These are phyloP conservation scores for Porites rus DNA, from an alignment of 92 coral and sea anemone genomes.

Conservation along the genomic window DNA sequence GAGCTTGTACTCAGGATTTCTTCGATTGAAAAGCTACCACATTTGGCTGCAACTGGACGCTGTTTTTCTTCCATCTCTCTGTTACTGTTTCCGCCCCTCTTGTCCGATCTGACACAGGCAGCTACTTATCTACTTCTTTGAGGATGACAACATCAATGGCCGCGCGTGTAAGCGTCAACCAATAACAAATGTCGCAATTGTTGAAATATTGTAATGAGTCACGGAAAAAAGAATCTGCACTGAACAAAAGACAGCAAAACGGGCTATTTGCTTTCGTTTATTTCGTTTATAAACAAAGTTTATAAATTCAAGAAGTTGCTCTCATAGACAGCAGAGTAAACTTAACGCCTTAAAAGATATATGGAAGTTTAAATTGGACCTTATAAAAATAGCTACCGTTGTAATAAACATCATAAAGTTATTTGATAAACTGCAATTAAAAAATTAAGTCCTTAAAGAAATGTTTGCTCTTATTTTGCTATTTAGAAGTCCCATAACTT, in stretches of 20 bases:
- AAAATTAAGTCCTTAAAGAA: background rate
- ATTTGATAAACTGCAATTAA: constrained; percentile 26
- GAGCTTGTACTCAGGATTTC: constrained; percentile 25
- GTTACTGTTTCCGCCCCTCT: background rate
- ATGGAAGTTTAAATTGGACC: background rate
- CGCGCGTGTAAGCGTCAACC: constrained; percentile 33
- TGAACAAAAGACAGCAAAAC: constrained; percentile 18
- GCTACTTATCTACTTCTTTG: background rate
- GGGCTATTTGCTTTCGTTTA: background rate
- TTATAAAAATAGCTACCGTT: background rate
- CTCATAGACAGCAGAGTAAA: background rate
- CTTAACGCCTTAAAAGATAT: background rate
- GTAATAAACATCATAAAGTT: background rate
- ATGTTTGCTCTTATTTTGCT: background rate
- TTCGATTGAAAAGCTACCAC: constrained; percentile 28
- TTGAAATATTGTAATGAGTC: constrained; percentile 17
- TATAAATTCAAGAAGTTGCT: background rate
- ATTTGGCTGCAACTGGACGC: background rate
- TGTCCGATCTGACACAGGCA: background rate
- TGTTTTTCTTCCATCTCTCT: constrained; percentile 2
- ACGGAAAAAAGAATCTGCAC: background rate
- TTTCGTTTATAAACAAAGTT: background rate
- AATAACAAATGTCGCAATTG: constrained; percentile 24
- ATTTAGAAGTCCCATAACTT: background rate
- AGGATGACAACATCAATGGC: background rate